Base-by-base conservation (phyloP, 1,140 invertebrate species). In the Vanessa atalanta region DNA sequence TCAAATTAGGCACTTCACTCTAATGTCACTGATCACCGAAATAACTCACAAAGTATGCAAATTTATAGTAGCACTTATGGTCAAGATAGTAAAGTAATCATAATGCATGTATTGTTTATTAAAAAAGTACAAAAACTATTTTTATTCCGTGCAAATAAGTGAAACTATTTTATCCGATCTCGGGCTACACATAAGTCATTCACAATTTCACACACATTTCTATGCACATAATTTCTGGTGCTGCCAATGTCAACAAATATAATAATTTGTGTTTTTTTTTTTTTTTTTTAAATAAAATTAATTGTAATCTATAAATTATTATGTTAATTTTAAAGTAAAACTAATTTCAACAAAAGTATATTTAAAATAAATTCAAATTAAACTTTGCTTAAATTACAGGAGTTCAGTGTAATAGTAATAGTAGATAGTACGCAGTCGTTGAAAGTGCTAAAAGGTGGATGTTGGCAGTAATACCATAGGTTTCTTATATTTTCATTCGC, bases 1-100 rank as follows among this genome's bases (percentile, higher is more conserved):
- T 93, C 88, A 92, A 90, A 91, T 93, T 93, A 90, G 88, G 88
- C 90, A 93, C 90, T 92, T 90, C 89, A 91, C 89, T 87, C 81
- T 86, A 91, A 88, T 90, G 91, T 92, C 90, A 92, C 88, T 89
- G 87, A 90, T 79, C 88, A 89, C 87, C 82, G 89, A 91, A 91
- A 91, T 91, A 91, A 90, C 89, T 91, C 87, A 84, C 88, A 80
- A 91, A 90, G 84, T 89, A 89, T 88, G 83, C 75, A 81, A 83
- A 81, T 78, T 83, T 79, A 84, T 81, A 79, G 78, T 82, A 81
- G 74, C 80, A 76, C 71, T 87, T 82, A 53, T 77, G 82, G 85
- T 90, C 84, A 91, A 72, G 86, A 85, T 68, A 83, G 77, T 87
- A 89, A 86, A 83, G 85, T 87, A 90, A 90, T 91, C 89, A 91